Conservation (phyloP, 2,113 vertebrate genomes). For the Ranitomeya imitator region DNA sequence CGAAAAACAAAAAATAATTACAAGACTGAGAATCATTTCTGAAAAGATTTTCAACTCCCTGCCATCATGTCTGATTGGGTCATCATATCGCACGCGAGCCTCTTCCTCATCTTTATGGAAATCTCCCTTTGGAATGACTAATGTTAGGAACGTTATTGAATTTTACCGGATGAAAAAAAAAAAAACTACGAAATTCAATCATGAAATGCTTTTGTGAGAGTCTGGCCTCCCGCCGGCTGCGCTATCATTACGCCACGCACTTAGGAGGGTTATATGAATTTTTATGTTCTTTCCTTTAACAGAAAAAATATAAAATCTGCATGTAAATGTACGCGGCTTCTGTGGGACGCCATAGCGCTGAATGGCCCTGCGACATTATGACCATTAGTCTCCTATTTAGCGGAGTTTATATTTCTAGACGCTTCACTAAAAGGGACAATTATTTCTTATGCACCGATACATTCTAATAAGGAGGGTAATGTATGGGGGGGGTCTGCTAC, state of each 20-base stretch:
- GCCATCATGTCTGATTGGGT: neutral
- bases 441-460: conserved; percentile 6
- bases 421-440: conserved; percentile 58
- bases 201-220: conserved; percentile 10
- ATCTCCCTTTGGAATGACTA: conserved; percentile 8
- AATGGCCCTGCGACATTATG: conserved; percentile 66
- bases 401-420: conserved; percentile 59
- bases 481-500: neutral
- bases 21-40: neutral
- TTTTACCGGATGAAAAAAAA: conserved; percentile 36
- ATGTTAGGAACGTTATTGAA: neutral
- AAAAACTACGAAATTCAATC: neutral
- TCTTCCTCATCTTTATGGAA: conserved; percentile 18
- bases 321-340: conserved; percentile 69
- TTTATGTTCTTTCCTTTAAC: conserved; percentile 58
- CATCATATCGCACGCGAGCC: neutral
- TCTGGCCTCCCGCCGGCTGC: neutral
- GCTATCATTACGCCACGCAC: conserved; percentile 59
- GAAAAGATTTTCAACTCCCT: neutral
- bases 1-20: no score
- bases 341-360: conserved; percentile 63
- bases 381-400: conserved; percentile 66
- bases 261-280: conserved; percentile 63
- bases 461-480: neutral
- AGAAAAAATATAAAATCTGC: conserved; percentile 64